These are phyloP conservation scores for Allochrocebus solatus DNA, from an alignment of 2,797 vertebrate species.

Conservation along the genomic window DNA sequence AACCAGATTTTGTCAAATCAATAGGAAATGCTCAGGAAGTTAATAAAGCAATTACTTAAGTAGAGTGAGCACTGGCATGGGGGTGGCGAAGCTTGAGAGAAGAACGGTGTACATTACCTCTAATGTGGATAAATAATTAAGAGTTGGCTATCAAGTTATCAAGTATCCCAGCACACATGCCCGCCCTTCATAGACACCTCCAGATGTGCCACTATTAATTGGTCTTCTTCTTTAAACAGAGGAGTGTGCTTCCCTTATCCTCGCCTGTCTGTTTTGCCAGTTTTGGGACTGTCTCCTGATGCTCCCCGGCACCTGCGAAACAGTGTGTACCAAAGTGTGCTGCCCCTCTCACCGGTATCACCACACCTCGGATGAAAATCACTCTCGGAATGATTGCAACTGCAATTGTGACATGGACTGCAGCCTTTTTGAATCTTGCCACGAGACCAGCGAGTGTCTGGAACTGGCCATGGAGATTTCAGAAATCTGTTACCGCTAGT, in stretches of 20 bases:
- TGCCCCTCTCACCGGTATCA: constrained; percentile 91
- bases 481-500: constrained; percentile 93
- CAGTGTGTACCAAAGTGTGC: constrained; percentile 82
- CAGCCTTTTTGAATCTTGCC: constrained; percentile 89
- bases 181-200: background rate
- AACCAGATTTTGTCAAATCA: constrained; percentile 47
- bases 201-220: background rate
- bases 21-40: constrained; percentile 46
- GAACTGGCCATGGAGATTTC: constrained; percentile 98
- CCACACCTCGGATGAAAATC: constrained; percentile 81
- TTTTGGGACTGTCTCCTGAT: constrained; percentile 93
- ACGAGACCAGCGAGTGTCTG: constrained; percentile 93
- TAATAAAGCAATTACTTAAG: constrained; percentile 62
- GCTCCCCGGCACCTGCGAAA: constrained; percentile 90
- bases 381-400: constrained; percentile 84
- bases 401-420: constrained; percentile 90
- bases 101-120: background rate
- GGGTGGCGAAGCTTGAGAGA: background rate
- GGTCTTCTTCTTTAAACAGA: constrained; percentile 86
- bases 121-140: background rate
- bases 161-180: background rate
- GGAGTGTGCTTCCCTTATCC: constrained; percentile 93
- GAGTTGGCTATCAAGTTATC: background rate
- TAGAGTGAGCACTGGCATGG: background rate
- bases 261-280: constrained; percentile 96